phyloP scores from a whole-genome alignment of 2,797 vertebrate species.

The Mus minutoides region DNA sequence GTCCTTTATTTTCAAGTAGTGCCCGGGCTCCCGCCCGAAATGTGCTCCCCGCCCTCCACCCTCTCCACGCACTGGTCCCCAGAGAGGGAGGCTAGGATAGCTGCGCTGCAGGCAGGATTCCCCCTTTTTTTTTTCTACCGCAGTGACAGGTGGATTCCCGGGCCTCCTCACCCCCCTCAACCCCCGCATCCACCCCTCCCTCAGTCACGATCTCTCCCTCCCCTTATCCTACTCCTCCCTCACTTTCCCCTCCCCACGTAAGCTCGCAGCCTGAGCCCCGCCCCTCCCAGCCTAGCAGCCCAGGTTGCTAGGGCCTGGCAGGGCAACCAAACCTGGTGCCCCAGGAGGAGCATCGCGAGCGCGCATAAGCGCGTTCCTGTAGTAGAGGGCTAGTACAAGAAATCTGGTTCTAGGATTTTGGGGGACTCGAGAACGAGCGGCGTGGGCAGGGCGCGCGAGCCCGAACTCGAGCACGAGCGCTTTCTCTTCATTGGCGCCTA shows the following conservation, averaged over 20 bases:
- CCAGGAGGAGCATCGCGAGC: constrained; percentile 32
- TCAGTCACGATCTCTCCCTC: constrained; percentile 67
- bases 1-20: constrained; percentile 67
- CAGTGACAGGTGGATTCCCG: constrained; percentile 78
- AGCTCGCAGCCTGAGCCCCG: constrained; percentile 31
- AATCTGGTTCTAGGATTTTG: not conserved
- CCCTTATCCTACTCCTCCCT: not conserved
- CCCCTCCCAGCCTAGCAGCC: constrained; percentile 59
- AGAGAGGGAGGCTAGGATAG: constrained; percentile 55
- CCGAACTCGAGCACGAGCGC: constrained; percentile 45
- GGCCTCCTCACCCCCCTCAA: constrained; percentile 47
- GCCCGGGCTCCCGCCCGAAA: constrained; percentile 47
- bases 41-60: not conserved
- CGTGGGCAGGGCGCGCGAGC: constrained; percentile 61
- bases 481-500: constrained; percentile 61
- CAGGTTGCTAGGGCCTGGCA: constrained; percentile 75
- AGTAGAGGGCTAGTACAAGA: not conserved
- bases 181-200: constrained; percentile 61
- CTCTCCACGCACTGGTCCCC: constrained; percentile 49
- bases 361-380: constrained; percentile 4
- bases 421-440: constrained; percentile 45
- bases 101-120: constrained; percentile 78
- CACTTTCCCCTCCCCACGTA: not conserved
- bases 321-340: constrained; percentile 75
- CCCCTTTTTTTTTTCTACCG: constrained; percentile 67